Conservation (phyloP, 2,888 invertebrate genomes). For the Sepioteuthis lessoniana region DNA sequence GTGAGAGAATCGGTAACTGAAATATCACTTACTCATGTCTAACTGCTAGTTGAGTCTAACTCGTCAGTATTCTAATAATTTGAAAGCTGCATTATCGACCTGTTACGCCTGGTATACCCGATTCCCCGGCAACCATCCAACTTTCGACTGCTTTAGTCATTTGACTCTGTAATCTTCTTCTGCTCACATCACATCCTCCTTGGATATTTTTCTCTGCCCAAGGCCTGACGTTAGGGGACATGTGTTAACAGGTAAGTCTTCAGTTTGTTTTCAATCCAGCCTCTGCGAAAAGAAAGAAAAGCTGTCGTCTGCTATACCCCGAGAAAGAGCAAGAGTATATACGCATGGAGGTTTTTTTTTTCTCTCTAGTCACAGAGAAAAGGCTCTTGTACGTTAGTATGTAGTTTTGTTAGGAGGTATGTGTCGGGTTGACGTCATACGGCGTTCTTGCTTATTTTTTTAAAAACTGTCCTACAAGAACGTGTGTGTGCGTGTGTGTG, state of each 20-base stretch:
- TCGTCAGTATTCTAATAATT: background rate
- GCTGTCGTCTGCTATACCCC: no score
- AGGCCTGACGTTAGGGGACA: background rate
- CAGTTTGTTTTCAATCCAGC: no score
- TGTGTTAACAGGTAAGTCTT: background rate
- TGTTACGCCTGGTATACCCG: background rate
- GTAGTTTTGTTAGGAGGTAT: no score
- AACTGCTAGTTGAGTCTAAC: background rate
- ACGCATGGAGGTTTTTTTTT: no score
- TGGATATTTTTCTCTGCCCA: background rate
- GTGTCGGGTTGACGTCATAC: no score
- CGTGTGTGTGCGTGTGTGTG: no score
- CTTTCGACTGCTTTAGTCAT: background rate
- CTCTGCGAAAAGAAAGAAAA: no score
- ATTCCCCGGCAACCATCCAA: constrained; percentile 2
- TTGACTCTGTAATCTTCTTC: background rate
- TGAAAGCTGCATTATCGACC: background rate
- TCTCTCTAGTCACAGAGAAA: no score
- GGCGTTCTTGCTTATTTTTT: no score
- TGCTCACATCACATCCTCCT: background rate
- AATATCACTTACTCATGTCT: background rate
- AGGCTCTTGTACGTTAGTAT: no score
- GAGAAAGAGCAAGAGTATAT: no score
- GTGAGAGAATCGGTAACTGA: background rate
- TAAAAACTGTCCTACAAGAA: no score